Evolutionary conservation across 1,140 invertebrate species (phyloP), one percentile per base, ranked within the genome.

Genomic region (Zaprionus tsacasi): DNA sequence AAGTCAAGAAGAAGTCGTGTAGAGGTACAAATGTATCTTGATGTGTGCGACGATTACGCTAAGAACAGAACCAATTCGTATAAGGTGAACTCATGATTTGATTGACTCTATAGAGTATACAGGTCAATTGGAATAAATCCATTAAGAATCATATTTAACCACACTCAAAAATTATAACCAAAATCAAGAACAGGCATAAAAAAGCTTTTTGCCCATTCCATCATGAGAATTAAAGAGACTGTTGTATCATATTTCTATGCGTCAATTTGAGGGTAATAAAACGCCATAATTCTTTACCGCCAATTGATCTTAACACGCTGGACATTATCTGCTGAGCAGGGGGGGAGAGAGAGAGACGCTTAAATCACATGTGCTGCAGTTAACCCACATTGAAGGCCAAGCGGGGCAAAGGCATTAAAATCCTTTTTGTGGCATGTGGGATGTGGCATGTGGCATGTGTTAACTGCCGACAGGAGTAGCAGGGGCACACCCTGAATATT

Each of bases 11-110:
- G 1, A 25, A 50, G 11, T 30, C 27, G 27, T 30, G 3, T 30
- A 2, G 35, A 79, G 72, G 81, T 83, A 72, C 78, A 83, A 89
- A 80, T 88, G 83, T 83, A 89, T 88, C 80, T 83, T 75, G 80
- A 80, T 88, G 73, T 73, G 64, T 70, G 73, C 63, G 61, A 72
- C 1, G 38, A 13, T 40, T 69, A 61, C 59, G 69, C 61, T 50
- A 45, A 63, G 56, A 67, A 55, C 50, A 58, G 59, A 7, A 17
- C 12, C 50, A 52, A 48, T 35, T 15, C 45, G 15, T 43, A 38
- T 30, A 59, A 72, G 48, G 40, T 15, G 2, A 17, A n/a, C 38
- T 66, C 52, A 25, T 30, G 27, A 30, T 30, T 30, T 30, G 27
- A 30, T 30, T 30, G 27, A 30, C 27, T 30, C 27, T 30, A 30